These are phyloP conservation scores for Sinodicranocentrus sp. DNA, from an alignment of 2,888 invertebrate genomes.

Conservation along the genomic window DNA sequence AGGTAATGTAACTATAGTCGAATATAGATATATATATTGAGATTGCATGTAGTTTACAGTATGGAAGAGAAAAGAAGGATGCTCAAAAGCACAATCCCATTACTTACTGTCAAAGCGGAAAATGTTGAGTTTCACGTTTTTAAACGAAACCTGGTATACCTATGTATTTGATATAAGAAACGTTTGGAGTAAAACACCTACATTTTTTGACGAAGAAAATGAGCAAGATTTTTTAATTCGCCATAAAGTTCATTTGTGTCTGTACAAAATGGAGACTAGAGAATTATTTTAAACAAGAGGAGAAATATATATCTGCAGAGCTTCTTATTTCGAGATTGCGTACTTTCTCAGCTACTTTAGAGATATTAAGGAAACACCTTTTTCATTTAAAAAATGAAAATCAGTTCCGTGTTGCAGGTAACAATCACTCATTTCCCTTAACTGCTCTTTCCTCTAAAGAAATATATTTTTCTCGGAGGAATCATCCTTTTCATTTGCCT, in stretches of 20 bases:
- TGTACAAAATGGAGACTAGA: too few species aligned
- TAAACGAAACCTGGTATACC: neutral
- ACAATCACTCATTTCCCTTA: slow-evolving; percentile 24
- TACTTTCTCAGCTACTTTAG: too few species aligned
- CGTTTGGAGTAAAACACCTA: slow-evolving; percentile 28
- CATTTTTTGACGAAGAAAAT: neutral
- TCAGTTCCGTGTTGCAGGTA: slow-evolving; percentile 53
- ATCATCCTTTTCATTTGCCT: slow-evolving; percentile 36
- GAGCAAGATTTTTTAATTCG: slow-evolving; percentile 38
- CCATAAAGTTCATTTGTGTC: slow-evolving; percentile 19
- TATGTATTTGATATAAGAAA: neutral
- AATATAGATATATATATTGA: neutral
- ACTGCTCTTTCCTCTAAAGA: neutral
- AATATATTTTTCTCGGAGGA: slow-evolving; percentile 10
- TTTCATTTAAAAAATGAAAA: slow-evolving; percentile 6
- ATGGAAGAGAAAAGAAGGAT: slow-evolving; percentile 8
- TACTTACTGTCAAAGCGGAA: slow-evolving; percentile 57
- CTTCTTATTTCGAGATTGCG: too few species aligned
- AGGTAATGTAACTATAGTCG: slow-evolving; percentile 7
- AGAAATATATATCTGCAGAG: too few species aligned
- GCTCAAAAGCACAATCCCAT: slow-evolving; percentile 50
- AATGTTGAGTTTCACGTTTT: slow-evolving; percentile 54
- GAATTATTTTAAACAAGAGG: too few species aligned
- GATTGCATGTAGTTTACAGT: slow-evolving; percentile 1
- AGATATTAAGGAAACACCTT: neutral